Evolutionary conservation across 2,113 vertebrate genomes (phyloP), one percentile per base, ranked within the genome.

Genomic region (Garra rufa): DNA sequence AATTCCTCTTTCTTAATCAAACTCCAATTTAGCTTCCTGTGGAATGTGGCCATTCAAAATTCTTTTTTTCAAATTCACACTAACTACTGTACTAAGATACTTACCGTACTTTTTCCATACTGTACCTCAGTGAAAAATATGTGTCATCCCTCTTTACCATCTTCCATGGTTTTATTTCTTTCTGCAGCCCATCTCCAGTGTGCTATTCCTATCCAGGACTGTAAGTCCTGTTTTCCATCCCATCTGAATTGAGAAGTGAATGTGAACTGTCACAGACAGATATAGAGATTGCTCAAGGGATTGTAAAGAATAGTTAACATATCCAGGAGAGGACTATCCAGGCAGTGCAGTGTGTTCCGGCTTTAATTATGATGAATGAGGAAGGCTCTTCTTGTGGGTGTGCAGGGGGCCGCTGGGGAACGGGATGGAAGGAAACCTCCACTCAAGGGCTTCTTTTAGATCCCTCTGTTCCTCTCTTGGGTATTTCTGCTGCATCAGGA

Each of bases 301-400:
- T 43, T 15, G 34, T 34, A n/a, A 50, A 70, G 81, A 48, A 78
- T 34, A 55, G 57, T 59, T 63, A 61, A 24, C 59, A 28, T 82
- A 41, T 52, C 63, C 71, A 81, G 46, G 63, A 41, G 76, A 6
- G 34, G 30, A 77, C 63, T 73, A 38, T 61, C 78, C 24, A 38
- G 52, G 8, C 30, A 34, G 28, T 26, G 61, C 28, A 10, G 76
- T 55, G 79, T 71, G 50, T 85, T 65, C 70, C 10, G 71, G 84
- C 70, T 83, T 86, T 89, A 88, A 83, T 87, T 79, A 79, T 75
- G 85, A 87, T 85, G 44, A 74, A 85, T 85, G 76, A 83, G 48
- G 57, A 73, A 77, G 44, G 70, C 14, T 15, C 44, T 77, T 21
- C 48, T 21, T 61, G 79, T 65, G 63, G 78, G 43, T 44, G 28